Conservation (phyloP, 2,888 invertebrate genomes). For the Podotricha telesiphe region DNA sequence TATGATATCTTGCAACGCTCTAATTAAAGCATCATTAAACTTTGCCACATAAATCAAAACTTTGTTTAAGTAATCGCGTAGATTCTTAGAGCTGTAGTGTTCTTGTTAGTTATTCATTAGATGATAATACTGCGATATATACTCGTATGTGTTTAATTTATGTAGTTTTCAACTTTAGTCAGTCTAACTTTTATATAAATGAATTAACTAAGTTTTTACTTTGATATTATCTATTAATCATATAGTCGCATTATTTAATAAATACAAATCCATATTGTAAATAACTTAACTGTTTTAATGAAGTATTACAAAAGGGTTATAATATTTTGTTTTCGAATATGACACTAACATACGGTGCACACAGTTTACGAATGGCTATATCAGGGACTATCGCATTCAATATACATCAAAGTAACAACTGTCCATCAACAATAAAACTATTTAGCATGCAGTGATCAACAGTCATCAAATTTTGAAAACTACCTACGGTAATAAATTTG, state of each 20-base stretch:
- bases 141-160: neutral
- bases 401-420: slow-evolving; percentile 20
- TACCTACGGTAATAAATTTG: slow-evolving; percentile 78
- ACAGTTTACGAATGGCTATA: neutral
- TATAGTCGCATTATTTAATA: neutral
- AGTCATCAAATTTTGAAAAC: slow-evolving; percentile 78
- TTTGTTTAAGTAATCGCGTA: slow-evolving; percentile 26
- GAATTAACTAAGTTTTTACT: neutral
- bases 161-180: neutral
- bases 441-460: slow-evolving; percentile 59
- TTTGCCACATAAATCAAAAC: slow-evolving; percentile 26
- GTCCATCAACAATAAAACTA: slow-evolving; percentile 24
- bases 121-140: slow-evolving; percentile 7
- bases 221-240: neutral
- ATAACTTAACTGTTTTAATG: no score
- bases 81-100: slow-evolving; percentile 22
- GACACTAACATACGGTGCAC: neutral
- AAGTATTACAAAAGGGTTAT: no score
- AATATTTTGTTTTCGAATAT: neutral
- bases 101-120: neutral
- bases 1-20: slow-evolving; percentile 53
- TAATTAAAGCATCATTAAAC: slow-evolving; percentile 31
- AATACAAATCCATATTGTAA: no score
- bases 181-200: neutral
- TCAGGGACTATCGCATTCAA: slow-evolving; percentile 14